Evolutionary conservation across 1,140 invertebrate species (phyloP), one percentile per base, ranked within the genome.

Genomic region (Drosophila sechellia): DNA sequence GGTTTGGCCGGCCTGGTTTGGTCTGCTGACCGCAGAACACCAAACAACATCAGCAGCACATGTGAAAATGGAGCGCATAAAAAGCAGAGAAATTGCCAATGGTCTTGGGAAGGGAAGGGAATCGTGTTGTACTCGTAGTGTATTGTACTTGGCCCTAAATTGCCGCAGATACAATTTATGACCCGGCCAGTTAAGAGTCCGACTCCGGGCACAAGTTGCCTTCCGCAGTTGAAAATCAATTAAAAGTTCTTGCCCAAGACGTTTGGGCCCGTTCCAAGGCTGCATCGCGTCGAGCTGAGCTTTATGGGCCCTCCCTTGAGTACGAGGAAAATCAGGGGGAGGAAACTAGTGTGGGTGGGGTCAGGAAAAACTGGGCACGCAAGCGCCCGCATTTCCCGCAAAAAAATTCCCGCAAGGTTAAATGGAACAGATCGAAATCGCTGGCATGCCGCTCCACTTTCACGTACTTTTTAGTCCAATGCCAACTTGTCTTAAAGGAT

Each of bases 161-260:
- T 86, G 83, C 83, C 80, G 74, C 73, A 85, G 85, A 77, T 74
- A 89, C 85, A 89, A 89, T 90, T 90, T 89, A 87, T 87, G 84
- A 66, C 70, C 84, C 56, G 61, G 59, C 73, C 81, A 80, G 80
- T 64, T 79, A 84, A 84, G 77, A 86, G 73, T 79, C 65, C 57
- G 57, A 66, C 45, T 79, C 48, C 53, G 66, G 48, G 69, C 60
- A 40, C 64, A 55, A 77, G 55, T 76, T 79, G 57, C 54, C 66
- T 60, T 74, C 45, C 72, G 75, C 75, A 52, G 60, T 89, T 64
- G 58, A 79, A 87, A 87, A 87, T 87, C 83, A 87, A 87, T 87
- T 87, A 87, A 87, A 87, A 87, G 83, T 86, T 86, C 84, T 78
- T 87, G 81, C 74, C 65, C 65, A 87, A 87, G 73, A 85, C 76